Evolutionary conservation across 2,113 vertebrate genomes (phyloP), one percentile per base, ranked within the genome.

Genomic region (Corythornis madagascariensis): DNA sequence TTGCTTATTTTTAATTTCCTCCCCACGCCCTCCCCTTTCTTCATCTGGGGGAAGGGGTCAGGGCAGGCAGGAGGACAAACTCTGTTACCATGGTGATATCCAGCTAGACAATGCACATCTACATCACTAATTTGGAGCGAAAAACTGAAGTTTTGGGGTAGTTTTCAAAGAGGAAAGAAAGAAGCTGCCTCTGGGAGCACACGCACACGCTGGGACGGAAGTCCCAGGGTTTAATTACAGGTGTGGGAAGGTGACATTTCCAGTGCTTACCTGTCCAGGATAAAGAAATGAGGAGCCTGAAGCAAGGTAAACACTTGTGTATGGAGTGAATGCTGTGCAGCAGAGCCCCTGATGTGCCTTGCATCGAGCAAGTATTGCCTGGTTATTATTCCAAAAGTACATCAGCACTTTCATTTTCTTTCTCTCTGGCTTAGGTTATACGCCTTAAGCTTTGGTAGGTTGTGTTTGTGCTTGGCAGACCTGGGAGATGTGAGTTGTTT

Each of bases 1-100:
- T 67, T 73, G 83, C 93, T 97, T 90, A 10, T 56, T 92, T 92
- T 92, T 64, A 70, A 61, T 67, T 66, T 48, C 25, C 33, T 22
- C 33, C 33, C 21, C 53, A 11, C 13, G 16, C 19, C 31, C 4
- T 7, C 11, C 13, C 26, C 6, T 63, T 71, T 56, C 79, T 89
- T 80, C 25, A 22, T 73, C 66, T 31, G 22, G 53, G 26, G 29
- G 52, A 70, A 72, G 17, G 43, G 74, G 74, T 0, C 0, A 74
- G 50, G 35, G 5, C 24, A n/a, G 22, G 29, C 29, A 38, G 60
- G 26, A 81, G 81, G 38, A 60, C 45, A n/a, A 81, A 67, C 55
- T 87, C 70, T 2, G 88, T 89, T 91, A 50, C 85, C 63, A 17
- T 89, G 80, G 53, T 29, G 38, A 87, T 60, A 7, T 7, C 60